These are phyloP conservation scores for Leptinotarsa tumamoca DNA, from an alignment of 2,888 invertebrate genomes.

Conservation along the genomic window DNA sequence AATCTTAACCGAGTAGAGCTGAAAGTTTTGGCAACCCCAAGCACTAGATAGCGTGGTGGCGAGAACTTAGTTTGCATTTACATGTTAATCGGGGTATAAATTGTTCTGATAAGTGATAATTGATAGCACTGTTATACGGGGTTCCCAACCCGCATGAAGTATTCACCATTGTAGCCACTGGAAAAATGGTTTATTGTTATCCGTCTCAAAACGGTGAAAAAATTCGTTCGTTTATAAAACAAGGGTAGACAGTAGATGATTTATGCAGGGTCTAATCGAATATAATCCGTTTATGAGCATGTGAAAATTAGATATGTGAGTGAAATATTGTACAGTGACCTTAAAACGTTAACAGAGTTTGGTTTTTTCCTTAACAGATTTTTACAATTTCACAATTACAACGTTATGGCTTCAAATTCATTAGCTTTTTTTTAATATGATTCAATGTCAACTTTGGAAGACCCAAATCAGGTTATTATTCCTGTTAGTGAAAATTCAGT, in stretches of 20 bases:
- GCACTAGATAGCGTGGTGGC: slow-evolving; percentile 58
- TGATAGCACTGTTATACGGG: slow-evolving; percentile 37
- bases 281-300: no score
- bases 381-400: no score
- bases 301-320: no score
- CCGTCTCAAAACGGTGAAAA: background rate
- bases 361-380: no score
- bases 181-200: slow-evolving; percentile 6
- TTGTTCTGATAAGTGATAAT: slow-evolving; percentile 60
- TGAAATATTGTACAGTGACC: no score
- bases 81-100: slow-evolving; percentile 64
- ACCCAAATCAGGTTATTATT: no score
- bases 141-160: slow-evolving; percentile 4
- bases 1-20: slow-evolving; percentile 9
- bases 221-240: background rate
- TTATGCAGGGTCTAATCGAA: background rate
- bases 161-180: slow-evolving; percentile 2
- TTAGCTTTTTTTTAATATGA: no score
- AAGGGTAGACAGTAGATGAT: background rate
- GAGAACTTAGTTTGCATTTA: slow-evolving; percentile 63
- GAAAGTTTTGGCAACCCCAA: slow-evolving; percentile 17
- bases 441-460: no score
- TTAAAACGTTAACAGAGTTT: no score
- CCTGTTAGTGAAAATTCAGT: no score
- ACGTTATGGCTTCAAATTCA: no score